Conservation (phyloP, 2,888 invertebrate genomes). For the Lydus trimaculatus region DNA sequence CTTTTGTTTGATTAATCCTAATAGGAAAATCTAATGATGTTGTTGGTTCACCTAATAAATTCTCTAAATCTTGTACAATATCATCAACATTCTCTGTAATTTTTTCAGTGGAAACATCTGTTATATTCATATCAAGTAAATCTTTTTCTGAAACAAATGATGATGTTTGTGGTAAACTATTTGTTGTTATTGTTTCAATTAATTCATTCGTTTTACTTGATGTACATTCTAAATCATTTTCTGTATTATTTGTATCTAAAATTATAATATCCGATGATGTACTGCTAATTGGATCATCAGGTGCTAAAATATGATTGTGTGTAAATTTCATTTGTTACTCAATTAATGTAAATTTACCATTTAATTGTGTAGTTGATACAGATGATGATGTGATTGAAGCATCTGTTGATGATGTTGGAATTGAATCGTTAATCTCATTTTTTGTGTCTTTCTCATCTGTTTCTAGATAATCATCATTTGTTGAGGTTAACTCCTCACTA, state of each 20-base stretch:
- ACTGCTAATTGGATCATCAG: constrained; percentile 57
- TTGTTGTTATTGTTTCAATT: neutral
- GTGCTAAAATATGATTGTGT: constrained; percentile 39
- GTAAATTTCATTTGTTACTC: constrained; percentile 17
- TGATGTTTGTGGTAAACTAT: constrained; percentile 9
- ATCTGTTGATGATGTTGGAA: constrained; percentile 56
- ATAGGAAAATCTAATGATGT: constrained; percentile 40
- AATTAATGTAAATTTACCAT: neutral
- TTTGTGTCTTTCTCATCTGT: constrained; percentile 49
- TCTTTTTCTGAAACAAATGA: constrained; percentile 39
- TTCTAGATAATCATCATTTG: constrained; percentile 52
- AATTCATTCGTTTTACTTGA: constrained; percentile 17
- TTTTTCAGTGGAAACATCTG: constrained; percentile 46
- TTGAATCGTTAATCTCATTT: constrained; percentile 52
- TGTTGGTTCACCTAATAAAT: constrained; percentile 52
- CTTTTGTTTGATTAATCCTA: neutral
- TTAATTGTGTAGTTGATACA: constrained; percentile 25
- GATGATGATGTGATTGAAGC: constrained; percentile 37
- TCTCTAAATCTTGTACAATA: constrained; percentile 59
- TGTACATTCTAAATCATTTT: constrained; percentile 5
- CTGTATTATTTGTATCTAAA: constrained; percentile 34
- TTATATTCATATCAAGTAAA: constrained; percentile 49
- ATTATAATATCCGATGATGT: constrained; percentile 49
- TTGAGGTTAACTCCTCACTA: constrained; percentile 53
- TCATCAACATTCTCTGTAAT: constrained; percentile 59